phyloP scores from a whole-genome alignment of 2,797 vertebrate species.

The Muscicapa striata region DNA sequence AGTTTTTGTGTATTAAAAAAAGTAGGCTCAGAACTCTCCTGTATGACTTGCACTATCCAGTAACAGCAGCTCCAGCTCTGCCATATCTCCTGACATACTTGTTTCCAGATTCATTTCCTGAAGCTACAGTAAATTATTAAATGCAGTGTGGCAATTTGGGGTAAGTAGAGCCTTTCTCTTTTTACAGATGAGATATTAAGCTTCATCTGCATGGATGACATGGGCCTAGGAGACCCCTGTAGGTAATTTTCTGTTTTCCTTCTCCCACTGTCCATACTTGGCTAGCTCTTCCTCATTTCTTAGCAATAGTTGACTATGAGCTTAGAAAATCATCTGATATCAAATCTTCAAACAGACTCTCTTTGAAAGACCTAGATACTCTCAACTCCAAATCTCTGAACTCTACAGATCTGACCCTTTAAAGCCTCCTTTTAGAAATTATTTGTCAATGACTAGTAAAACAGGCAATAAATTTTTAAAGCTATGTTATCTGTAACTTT shows the following conservation, averaged over 20 bases:
- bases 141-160: rapidly evolving
- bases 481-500: conserved; percentile 3
- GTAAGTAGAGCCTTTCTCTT: neutral
- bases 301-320: rapidly evolving
- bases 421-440: neutral
- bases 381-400: neutral
- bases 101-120: neutral
- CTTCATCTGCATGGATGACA: neutral
- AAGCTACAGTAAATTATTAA: neutral
- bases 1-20: neutral
- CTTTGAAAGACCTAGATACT: neutral
- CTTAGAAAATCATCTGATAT: neutral
- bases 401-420: neutral
- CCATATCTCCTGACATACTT: neutral
- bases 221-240: neutral
- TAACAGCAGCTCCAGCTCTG: neutral
- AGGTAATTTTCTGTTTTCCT: neutral
- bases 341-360: neutral
- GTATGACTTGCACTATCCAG: neutral
- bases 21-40: neutral
- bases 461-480: conserved; percentile 44
- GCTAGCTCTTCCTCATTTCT: neutral
- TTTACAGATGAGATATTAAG: neutral
- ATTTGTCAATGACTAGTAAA: conserved; percentile 33
- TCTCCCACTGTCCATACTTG: neutral